Evolutionary conservation across 2,797 vertebrate genomes (phyloP).

Genomic region (Aselliscus stoliczkanus): DNA sequence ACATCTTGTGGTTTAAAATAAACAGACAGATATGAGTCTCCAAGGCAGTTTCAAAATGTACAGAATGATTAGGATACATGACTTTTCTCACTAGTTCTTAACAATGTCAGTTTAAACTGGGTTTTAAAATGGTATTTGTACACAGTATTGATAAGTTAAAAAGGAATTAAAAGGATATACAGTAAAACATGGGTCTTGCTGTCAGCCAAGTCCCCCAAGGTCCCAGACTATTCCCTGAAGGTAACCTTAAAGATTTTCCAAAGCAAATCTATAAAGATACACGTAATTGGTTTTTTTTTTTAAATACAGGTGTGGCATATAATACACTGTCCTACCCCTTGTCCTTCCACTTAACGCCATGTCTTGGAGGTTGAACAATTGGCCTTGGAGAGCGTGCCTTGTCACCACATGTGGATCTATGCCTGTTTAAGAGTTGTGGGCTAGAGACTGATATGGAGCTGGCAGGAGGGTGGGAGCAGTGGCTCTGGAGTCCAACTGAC

Average conservation of each 20-base stretch:
- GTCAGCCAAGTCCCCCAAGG: not conserved
- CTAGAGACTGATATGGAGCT: rapidly evolving
- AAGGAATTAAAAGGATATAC: not conserved
- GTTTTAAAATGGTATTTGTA: not conserved
- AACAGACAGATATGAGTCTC: not conserved
- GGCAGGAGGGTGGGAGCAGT: rapidly evolving
- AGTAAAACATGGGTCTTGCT: not conserved
- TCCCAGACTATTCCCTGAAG: not conserved
- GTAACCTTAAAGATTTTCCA: not conserved
- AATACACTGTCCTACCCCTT: not conserved
- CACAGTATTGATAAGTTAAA: not conserved
- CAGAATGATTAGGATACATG: not conserved
- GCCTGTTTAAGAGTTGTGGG: not conserved
- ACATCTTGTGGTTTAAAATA: not conserved
- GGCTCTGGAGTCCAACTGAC: not conserved
- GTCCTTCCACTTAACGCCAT: not conserved
- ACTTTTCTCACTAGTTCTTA: not conserved
- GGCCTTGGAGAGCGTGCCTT: not conserved
- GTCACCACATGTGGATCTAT: not conserved
- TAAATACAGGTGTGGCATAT: not conserved
- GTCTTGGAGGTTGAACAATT: not conserved
- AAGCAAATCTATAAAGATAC: not conserved
- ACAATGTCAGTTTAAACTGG: not conserved
- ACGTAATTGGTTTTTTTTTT: not conserved
- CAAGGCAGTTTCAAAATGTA: not conserved